A percentile compares a stretch with the other conserved stretches of the same genome.
These are phyloP conservation scores for Heliconius hewitsoni DNA, from an alignment of 1,140 invertebrate genomes.

Conservation along the genomic window DNA sequence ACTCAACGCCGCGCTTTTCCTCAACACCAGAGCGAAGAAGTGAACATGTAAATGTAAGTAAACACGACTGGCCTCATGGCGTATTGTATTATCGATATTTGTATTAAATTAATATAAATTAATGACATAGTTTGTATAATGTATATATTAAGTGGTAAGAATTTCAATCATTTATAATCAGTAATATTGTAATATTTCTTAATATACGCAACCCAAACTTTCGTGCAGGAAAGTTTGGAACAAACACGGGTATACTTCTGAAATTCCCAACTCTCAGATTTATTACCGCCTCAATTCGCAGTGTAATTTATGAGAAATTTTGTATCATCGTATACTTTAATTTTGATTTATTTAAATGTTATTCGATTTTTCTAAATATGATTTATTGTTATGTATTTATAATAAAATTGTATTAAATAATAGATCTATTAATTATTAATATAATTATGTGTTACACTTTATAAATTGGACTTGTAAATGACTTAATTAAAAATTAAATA, in stretches of 20 bases:
- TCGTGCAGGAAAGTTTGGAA: slow-evolving; percentile 31
- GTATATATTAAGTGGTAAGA: slow-evolving; percentile 18
- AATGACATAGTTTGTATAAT: background rate
- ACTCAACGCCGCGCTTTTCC: too few species aligned
- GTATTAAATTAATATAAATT: background rate
- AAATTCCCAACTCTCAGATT: slow-evolving; percentile 51
- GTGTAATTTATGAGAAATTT: slow-evolving; percentile 49
- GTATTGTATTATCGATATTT: too few species aligned
- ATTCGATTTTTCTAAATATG: background rate
- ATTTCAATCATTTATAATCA: slow-evolving; percentile 33
- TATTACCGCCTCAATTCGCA: slow-evolving; percentile 43
- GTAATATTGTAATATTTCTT: slow-evolving; percentile 35
- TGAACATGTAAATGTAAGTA: too few species aligned
- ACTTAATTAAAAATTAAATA: too few species aligned
- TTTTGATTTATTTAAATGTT: slow-evolving; percentile 16
- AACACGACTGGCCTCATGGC: too few species aligned
- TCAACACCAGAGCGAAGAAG: too few species aligned
- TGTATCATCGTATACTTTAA: slow-evolving; percentile 45
- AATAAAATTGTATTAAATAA: background rate
- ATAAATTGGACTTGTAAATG: too few species aligned
- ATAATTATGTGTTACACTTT: too few species aligned
- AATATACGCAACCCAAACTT: slow-evolving; percentile 40
- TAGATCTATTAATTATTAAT: too few species aligned
- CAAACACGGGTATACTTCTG: slow-evolving; percentile 45
- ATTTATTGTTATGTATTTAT: too few species aligned